Evolutionary conservation across 2,797 vertebrate genomes (phyloP).

Genomic region (Poecile montanus): DNA sequence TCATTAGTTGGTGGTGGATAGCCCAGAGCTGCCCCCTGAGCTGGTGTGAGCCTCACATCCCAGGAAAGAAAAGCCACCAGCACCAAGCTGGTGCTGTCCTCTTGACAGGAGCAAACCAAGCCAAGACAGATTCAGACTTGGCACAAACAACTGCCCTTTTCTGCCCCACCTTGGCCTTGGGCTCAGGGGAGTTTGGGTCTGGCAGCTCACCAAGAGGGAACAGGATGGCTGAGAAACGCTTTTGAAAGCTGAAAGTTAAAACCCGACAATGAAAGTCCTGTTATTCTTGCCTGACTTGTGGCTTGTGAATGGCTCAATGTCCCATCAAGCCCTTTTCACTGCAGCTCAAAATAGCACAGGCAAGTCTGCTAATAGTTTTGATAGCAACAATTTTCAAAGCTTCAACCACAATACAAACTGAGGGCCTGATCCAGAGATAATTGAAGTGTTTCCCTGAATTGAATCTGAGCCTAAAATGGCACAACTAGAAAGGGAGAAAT

Average conservation of each 20-base stretch:
- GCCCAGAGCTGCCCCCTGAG: neutral
- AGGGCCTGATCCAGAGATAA: conserved; percentile 46
- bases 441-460: conserved; percentile 38
- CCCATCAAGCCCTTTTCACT: neutral
- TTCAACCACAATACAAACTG: conserved; percentile 9
- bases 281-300: neutral
- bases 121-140: neutral
- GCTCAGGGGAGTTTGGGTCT: neutral
- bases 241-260: neutral
- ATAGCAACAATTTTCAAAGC: conserved; percentile 46
- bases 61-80: neutral
- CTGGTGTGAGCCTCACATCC: neutral
- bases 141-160: neutral
- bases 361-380: neutral
- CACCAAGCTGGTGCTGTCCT: neutral
- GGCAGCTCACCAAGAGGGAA: neutral
- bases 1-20: neutral
- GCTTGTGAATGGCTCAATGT: neutral
- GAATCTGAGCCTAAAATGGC: neutral
- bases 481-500: conserved; percentile 1
- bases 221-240: neutral
- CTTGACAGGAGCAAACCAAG: neutral
- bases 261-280: neutral
- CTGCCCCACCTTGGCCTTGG: neutral
- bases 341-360: conserved; percentile 19